These are phyloP conservation scores for Periparus ater DNA, from an alignment of 2,797 vertebrate species.

Conservation along the genomic window DNA sequence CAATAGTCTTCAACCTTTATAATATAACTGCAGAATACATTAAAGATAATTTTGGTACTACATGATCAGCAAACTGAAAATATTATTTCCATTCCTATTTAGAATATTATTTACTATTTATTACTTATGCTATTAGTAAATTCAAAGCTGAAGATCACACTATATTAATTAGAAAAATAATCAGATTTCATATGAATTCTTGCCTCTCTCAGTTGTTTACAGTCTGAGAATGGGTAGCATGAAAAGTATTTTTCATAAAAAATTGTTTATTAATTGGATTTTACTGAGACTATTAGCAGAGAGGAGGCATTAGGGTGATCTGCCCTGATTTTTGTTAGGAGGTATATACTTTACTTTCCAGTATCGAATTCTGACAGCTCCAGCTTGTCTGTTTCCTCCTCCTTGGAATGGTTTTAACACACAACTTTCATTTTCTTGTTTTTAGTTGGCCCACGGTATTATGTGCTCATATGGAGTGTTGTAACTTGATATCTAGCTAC, in stretches of 20 bases:
- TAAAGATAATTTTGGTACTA: not conserved
- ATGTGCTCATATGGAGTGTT: not conserved
- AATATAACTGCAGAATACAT: constrained; percentile 1
- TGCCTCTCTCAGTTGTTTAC: not conserved
- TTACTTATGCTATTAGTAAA: not conserved
- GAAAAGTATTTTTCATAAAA: not conserved
- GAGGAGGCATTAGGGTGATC: not conserved
- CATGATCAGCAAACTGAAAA: not conserved
- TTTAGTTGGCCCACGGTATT: not conserved
- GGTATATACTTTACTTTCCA: not conserved
- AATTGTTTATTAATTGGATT: not conserved
- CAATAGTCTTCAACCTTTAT: not conserved
- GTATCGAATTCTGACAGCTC: not conserved
- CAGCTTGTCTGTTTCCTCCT: not conserved
- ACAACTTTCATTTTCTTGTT: not conserved
- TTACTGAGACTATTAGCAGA: not conserved
- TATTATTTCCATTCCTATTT: not conserved
- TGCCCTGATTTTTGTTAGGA: not conserved
- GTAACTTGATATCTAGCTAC: not conserved
- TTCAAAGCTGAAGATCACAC: not conserved
- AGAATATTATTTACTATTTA: not conserved
- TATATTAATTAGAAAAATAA: not conserved
- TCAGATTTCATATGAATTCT: not conserved
- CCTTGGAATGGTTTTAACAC: not conserved
- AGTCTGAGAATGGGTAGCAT: not conserved